These are phyloP conservation scores for Cochlearius cochlearius DNA, from an alignment of 2,113 vertebrate species.

Conservation along the genomic window DNA sequence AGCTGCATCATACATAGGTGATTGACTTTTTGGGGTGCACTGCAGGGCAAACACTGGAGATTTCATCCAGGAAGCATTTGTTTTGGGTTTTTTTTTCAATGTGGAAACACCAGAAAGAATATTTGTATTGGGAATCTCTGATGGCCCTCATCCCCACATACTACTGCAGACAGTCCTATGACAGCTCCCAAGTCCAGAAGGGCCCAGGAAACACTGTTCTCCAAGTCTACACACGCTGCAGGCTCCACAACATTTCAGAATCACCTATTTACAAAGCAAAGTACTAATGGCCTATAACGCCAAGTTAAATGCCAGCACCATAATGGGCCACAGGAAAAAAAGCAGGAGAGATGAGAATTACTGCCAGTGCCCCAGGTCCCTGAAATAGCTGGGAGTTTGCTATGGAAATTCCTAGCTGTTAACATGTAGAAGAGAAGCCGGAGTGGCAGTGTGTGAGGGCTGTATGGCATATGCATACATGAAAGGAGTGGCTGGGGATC, in stretches of 20 bases:
- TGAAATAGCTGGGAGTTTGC: background rate
- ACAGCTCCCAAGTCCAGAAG: background rate
- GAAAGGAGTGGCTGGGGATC: background rate
- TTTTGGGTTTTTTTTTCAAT: background rate
- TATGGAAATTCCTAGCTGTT: background rate
- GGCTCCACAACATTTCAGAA: background rate
- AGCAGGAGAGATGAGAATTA: background rate
- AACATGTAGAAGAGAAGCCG: background rate
- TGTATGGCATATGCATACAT: background rate
- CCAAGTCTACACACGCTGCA: background rate
- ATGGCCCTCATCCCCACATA: background rate
- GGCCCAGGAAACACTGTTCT: background rate
- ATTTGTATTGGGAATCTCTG: background rate
- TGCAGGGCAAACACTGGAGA: background rate
- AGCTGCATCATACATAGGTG: background rate
- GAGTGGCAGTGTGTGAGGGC: background rate
- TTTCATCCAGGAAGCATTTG: background rate
- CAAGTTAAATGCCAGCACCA: background rate
- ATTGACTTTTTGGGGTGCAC: background rate
- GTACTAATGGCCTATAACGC: background rate
- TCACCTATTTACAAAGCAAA: background rate
- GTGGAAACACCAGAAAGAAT: background rate
- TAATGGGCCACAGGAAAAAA: background rate
- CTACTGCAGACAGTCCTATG: background rate
- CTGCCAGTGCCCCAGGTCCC: background rate